Evolutionary conservation across 2,797 vertebrate species (phyloP), one percentile per base, ranked within the genome.

Genomic region (Takifugu ocellatus): DNA sequence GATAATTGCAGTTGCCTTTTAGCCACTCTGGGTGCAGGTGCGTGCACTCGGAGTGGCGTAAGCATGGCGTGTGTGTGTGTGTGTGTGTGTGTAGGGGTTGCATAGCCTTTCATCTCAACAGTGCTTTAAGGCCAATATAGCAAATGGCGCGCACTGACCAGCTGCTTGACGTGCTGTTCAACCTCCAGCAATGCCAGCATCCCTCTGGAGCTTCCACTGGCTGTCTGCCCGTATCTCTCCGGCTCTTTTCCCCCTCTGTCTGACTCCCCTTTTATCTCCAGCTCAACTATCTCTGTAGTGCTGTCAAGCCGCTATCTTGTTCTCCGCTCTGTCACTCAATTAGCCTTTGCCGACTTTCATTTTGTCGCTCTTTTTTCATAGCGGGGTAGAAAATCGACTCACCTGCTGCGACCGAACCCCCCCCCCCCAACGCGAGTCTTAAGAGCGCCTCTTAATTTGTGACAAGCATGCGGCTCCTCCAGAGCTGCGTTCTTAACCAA

Each of bases 91-190:
- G 51, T 50, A 26, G 5, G 43, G 61, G 54, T 59, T 69, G 55
- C 63, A 42, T 16, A 73, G 50, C 63, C 61, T 81, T 83, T 84
- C 59, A 78, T 78, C 73, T 79, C 74, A 59, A 59, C 53, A 63
- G 61, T 72, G 63, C 67, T 84, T 80, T 79, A 77, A 83, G 73
- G 72, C 68, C 73, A 78, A 78, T 77, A 72, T 67, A 79, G 78
- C 68, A 79, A 85, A 85, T 68, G 61, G 62, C 58, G 15, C 52
- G 36, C 60, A 73, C 61, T 68, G 74, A 78, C 72, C 60, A 79
- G 77, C 73, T 78, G 74, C 63, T 70, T 74, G 67, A 75, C 51
- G 61, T 58, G 64, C 70, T 77, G 73, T 77, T 79, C 59, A 66
- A 56, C 63, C 55, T 58, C 59, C 73, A 70, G 60, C 60, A 49